A percentile compares a stretch with the other conserved stretches of the same genome.
These are phyloP conservation scores for Mylabris sibirica DNA, from an alignment of 2,888 invertebrate genomes.

Conservation along the genomic window DNA sequence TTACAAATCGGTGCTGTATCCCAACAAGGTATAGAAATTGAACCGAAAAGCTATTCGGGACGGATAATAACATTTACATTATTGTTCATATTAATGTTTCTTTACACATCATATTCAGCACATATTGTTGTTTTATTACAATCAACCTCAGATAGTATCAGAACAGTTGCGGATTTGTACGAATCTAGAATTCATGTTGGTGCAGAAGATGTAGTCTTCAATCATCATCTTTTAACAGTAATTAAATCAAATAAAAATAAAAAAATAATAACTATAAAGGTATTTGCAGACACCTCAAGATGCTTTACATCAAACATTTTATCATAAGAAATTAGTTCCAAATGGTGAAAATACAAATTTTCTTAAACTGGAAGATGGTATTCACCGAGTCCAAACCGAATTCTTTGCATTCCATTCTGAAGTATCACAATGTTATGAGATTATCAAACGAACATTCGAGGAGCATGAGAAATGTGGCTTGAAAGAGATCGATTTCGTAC, in stretches of 20 bases:
- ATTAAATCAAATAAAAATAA: too few relatives aligned
- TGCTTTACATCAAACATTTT: constrained; percentile 69
- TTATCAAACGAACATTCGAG: constrained; percentile 72
- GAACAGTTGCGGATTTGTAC: constrained; percentile 63
- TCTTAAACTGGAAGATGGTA: constrained; percentile 70
- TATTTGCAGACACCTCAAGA: constrained; percentile 69
- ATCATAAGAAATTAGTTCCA: constrained; percentile 70
- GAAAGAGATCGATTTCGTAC: constrained; percentile 54
- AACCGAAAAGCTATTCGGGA: constrained; percentile 60
- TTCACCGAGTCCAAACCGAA: constrained; percentile 67
- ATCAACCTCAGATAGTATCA: constrained; percentile 67
- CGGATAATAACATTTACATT: constrained; percentile 50
- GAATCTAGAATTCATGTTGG: constrained; percentile 67
- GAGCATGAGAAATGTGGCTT: constrained; percentile 77
- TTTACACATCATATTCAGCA: constrained; percentile 72
- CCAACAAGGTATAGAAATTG: constrained; percentile 59
- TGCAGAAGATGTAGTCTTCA: constrained; percentile 65
- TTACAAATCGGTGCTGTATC: constrained; percentile 60
- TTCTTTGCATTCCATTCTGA: constrained; percentile 78
- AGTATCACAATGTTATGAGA: constrained; percentile 73
- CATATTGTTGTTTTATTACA: constrained; percentile 72
- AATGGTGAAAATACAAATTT: constrained; percentile 67
- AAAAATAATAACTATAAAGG: background rate
- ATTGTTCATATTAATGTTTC: constrained; percentile 61
- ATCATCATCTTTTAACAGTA: constrained; percentile 45